phyloP scores from a whole-genome alignment of 1,140 invertebrate species.

The Lanistes nyassanus region DNA sequence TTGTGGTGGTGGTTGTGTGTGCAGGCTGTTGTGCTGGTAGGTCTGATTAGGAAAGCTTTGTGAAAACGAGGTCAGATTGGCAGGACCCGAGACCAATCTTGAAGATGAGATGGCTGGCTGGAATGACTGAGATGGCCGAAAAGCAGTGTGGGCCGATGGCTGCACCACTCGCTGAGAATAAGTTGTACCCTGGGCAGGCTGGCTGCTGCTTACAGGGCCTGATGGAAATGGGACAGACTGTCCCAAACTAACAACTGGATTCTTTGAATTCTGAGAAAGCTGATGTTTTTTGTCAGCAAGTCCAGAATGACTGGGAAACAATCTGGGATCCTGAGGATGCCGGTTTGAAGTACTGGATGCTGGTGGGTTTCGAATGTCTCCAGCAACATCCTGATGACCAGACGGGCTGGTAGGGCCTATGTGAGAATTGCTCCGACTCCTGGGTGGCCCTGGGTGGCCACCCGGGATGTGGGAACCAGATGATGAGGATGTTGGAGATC shows the following conservation, averaged over 20 bases:
- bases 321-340: constrained; percentile 19
- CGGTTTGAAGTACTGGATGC: not conserved
- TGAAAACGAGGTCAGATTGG: not conserved
- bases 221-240: not conserved
- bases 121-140: not conserved
- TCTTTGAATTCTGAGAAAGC: not conserved
- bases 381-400: no score
- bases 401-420: no score
- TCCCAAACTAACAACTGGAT: not conserved
- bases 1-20: not conserved
- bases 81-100: not conserved
- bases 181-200: not conserved
- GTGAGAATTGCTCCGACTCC: no score
- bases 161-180: not conserved
- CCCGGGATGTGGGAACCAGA: not conserved
- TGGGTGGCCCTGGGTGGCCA: not conserved
- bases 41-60: no score
- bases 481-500: not conserved
- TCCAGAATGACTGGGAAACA: not conserved
- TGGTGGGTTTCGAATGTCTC: constrained; percentile 9
- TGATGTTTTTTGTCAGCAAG: not conserved
- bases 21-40: not conserved
- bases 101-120: constrained; percentile 20
- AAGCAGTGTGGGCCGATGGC: not conserved
- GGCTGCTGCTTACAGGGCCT: not conserved